Evolutionary conservation across 2,888 invertebrate genomes (phyloP).

Genomic region (Dasypolia templi): DNA sequence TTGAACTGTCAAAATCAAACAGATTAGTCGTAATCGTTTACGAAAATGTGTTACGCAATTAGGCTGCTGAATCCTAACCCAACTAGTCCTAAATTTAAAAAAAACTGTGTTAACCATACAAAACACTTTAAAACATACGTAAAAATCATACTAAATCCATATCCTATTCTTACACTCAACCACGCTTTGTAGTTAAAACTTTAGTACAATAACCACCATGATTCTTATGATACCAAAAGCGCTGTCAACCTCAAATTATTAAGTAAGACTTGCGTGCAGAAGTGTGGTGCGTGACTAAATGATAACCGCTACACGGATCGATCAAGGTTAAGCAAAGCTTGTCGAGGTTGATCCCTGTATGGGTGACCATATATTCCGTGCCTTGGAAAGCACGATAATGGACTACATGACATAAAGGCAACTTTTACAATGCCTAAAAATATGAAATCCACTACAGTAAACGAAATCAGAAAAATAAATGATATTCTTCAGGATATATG

Average conservation of each 20-base stretch:
- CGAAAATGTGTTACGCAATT: too few relatives aligned
- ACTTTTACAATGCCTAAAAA: too few relatives aligned
- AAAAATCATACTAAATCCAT: constrained; percentile 2
- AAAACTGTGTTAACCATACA: constrained; percentile 7
- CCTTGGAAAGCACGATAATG: neutral
- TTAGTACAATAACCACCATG: neutral
- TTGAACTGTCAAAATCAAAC: too few relatives aligned
- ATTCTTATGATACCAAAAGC: neutral
- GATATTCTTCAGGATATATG: too few relatives aligned
- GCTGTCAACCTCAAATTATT: neutral
- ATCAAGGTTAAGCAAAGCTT: neutral
- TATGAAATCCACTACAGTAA: too few relatives aligned
- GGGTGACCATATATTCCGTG: too few relatives aligned
- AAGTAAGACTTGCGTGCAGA: neutral
- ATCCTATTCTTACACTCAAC: neutral
- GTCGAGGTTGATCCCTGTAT: neutral
- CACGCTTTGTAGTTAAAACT: too few relatives aligned
- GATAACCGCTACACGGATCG: neutral
- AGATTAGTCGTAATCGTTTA: too few relatives aligned
- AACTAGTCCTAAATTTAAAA: neutral
- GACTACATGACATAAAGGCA: too few relatives aligned
- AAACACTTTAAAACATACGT: neutral
- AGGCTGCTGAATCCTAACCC: neutral
- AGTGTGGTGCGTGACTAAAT: neutral
- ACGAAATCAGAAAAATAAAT: too few relatives aligned